A percentile compares a stretch with the other conserved stretches of the same genome.
Evolutionary conservation across 2,797 vertebrate genomes (phyloP).

Genomic region (Phrynocephalus guinanensis): DNA sequence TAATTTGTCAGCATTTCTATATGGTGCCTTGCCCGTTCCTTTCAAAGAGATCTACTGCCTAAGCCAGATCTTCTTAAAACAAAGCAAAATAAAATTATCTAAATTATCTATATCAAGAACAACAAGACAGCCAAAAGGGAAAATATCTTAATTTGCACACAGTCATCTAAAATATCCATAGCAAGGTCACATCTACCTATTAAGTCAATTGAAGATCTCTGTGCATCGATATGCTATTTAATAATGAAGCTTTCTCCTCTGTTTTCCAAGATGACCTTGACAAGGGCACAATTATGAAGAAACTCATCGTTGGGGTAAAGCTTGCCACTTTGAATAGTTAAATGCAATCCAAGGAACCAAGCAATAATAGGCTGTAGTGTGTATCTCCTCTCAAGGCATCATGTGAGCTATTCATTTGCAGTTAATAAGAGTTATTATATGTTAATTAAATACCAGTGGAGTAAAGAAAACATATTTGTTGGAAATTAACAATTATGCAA

Average conservation of each 20-base stretch:
- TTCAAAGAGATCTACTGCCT: neutral
- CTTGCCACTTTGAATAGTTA: neutral
- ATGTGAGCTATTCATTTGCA: constrained; percentile 51
- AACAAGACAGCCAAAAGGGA: neutral
- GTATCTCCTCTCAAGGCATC: constrained; percentile 29
- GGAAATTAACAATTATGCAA: constrained; percentile 73
- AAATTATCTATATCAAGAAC: too few species aligned
- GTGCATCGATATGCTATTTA: neutral
- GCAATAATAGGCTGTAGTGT: neutral
- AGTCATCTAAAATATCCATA: neutral
- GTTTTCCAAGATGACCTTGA: constrained; percentile 21
- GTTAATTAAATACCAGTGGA: constrained; percentile 72
- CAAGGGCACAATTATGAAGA: constrained; percentile 22
- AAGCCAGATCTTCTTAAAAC: neutral
- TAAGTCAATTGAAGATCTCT: neutral
- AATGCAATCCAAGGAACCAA: neutral
- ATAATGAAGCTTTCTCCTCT: constrained; percentile 24
- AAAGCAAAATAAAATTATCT: too few species aligned
- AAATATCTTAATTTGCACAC: neutral
- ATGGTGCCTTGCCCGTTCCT: neutral
- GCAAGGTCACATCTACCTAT: neutral
- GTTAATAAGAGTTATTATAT: constrained; percentile 69
- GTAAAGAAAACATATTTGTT: constrained; percentile 72
- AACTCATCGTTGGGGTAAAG: constrained; percentile 10
- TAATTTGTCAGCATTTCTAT: neutral